phyloP scores from a whole-genome alignment of 2,888 invertebrate species.

The Anticlea derivata region DNA sequence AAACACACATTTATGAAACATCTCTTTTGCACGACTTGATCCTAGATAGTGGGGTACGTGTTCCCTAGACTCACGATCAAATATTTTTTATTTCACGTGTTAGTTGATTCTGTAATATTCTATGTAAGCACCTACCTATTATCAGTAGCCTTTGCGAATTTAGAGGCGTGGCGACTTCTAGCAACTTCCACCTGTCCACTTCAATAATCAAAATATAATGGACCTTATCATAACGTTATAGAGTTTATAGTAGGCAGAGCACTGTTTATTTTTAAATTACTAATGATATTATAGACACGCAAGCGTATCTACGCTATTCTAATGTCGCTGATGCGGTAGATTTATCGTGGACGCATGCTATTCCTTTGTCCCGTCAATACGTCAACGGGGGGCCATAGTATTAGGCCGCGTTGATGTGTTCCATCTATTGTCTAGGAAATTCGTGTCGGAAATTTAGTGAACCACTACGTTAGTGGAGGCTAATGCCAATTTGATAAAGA shows the following conservation, averaged over 20 bases:
- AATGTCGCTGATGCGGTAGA: constrained; percentile 56
- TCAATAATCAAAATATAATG: not conserved
- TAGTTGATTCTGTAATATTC: too few relatives aligned
- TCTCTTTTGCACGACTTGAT: too few relatives aligned
- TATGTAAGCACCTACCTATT: too few relatives aligned
- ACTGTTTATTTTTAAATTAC: not conserved
- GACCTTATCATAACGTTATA: not conserved
- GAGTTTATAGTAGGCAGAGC: not conserved
- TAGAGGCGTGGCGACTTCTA: constrained; percentile 21
- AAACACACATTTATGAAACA: too few relatives aligned
- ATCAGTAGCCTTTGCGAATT: not conserved
- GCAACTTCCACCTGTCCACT: constrained; percentile 6
- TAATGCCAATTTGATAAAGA: too few relatives aligned
- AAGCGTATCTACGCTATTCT: constrained; percentile 58
- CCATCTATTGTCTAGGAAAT: constrained; percentile 5
- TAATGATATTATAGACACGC: constrained; percentile 29
- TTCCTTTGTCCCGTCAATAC: constrained; percentile 82
- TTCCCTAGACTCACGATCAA: too few relatives aligned
- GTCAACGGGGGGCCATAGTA: constrained; percentile 63
- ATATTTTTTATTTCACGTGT: too few relatives aligned
- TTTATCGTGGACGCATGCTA: constrained; percentile 65
- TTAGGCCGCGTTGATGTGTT: constrained; percentile 51
- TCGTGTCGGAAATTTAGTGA: constrained; percentile 5
- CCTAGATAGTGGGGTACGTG: too few relatives aligned
- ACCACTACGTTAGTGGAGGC: too few relatives aligned